phyloP scores from a whole-genome alignment of 2,797 vertebrate species.

The Enteromius trimaculatus region DNA sequence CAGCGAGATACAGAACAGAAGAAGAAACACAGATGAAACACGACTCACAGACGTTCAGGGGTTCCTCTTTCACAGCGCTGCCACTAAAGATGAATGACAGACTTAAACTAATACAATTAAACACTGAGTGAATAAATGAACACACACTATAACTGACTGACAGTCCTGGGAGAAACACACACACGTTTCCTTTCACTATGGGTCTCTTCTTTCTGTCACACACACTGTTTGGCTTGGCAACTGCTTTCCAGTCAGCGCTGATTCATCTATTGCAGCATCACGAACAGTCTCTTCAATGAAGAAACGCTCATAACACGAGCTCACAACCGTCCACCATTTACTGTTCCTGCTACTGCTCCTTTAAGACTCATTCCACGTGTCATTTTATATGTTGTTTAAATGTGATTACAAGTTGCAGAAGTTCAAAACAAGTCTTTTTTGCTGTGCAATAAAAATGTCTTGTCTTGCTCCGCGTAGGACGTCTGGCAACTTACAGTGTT shows the following conservation, averaged over 20 bases:
- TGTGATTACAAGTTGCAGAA: not conserved
- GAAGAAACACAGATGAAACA: not conserved
- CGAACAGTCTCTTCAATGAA: not conserved
- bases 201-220: not conserved
- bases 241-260: not conserved
- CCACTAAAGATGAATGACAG: constrained; percentile 68
- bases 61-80: constrained; percentile 75
- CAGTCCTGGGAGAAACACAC: not conserved
- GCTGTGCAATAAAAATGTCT: not conserved
- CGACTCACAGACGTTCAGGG: constrained; percentile 26
- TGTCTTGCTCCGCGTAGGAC: not conserved
- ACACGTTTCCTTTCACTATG: not conserved
- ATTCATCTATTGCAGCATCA: not conserved
- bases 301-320: not conserved
- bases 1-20: constrained; percentile 3
- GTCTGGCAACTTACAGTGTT: not conserved
- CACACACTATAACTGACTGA: constrained; percentile 2
- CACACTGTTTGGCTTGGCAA: not conserved
- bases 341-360: not conserved
- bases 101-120: constrained; percentile 78
- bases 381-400: not conserved
- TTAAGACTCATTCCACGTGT: not conserved
- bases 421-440: not conserved
- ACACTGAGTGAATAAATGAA: constrained; percentile 72
- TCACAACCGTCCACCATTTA: not conserved